Evolutionary conservation across 1,140 invertebrate species (phyloP).

Genomic region (Lepeophtheirus salmonis): DNA sequence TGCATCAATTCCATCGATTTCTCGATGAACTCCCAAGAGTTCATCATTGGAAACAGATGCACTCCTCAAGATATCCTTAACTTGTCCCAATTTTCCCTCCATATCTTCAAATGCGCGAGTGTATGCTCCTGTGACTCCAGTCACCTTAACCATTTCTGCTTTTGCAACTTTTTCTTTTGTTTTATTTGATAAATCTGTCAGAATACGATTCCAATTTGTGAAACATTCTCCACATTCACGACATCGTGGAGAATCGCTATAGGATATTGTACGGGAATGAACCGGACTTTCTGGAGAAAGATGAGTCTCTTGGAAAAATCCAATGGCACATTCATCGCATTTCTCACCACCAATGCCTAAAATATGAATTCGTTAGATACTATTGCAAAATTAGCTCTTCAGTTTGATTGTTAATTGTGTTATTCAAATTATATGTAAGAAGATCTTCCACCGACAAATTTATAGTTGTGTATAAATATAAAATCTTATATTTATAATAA

Average conservation of each 20-base stretch:
- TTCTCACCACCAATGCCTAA: constrained; percentile 69
- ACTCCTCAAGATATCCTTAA: constrained; percentile 53
- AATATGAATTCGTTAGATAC: background rate
- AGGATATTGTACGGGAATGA: constrained; percentile 6
- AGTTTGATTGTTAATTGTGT: no score
- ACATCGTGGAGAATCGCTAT: constrained; percentile 68
- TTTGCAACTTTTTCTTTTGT: constrained; percentile 43
- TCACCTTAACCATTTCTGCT: constrained; percentile 74
- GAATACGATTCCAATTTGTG: constrained; percentile 86
- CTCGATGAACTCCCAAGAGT: constrained; percentile 40
- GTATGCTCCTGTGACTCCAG: constrained; percentile 81
- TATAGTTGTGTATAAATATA: no score
- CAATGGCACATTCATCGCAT: constrained; percentile 84
- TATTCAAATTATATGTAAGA: no score
- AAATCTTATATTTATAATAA: no score
- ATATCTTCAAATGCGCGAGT: constrained; percentile 78
- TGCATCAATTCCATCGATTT: constrained; percentile 28
- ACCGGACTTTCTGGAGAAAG: constrained; percentile 11
- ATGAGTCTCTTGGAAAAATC: constrained; percentile 40
- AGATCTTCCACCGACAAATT: no score
- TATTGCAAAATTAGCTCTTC: background rate
- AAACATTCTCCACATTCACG: constrained; percentile 95
- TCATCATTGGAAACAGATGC: constrained; percentile 49
- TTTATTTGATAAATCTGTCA: constrained; percentile 40
- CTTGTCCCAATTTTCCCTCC: constrained; percentile 58